Evolutionary conservation across 2,797 vertebrate genomes (phyloP), one percentile per base, ranked within the genome.

Genomic region (Microhierax caerulescens): DNA sequence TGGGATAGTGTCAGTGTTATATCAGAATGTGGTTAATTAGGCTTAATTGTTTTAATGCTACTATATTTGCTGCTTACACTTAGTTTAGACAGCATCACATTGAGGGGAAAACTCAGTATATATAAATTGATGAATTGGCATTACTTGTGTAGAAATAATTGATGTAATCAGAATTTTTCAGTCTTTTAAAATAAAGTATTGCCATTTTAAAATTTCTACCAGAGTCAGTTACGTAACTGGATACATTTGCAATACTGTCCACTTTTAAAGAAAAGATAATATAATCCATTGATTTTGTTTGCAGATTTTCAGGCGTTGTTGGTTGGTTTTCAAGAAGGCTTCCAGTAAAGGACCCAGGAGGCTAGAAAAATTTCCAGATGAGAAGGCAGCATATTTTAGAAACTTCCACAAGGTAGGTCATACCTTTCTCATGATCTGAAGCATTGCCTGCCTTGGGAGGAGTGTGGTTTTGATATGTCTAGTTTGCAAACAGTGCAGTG

Each of bases 281-380:
- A 34, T 32, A 61, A 80, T 73, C 67, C 27, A 20, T 92, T 88
- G 28, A 28, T 98, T 97, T 91, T 96, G 18, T 90, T 97, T 97
- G 68, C 98, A 99, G 99, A 99, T 99, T 98, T 99, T 99, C 98
- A 98, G 99, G 80, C 98, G 99, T 95, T 99, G 99, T 97, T 99
- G 99, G 99, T 97, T 99, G 93, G 99, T 99, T 96, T 99, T 99
- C 98, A 99, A 99, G 98, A 99, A 99, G 94, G 99, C 99, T 47
- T 99, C 99, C 59, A 99, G 99, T 97, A 99, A 99, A 98, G 99
- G 99, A 84, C 99, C 99, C 21, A 98, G 99, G 61, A 98, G 99
- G 84, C 97, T 99, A 96, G 99, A 99, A 98, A 99, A 99, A 97
- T 99, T 99, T 98, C 99, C 99, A 27, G 99, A 99, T 95, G 99